phyloP scores from a whole-genome alignment of 2,113 vertebrate species.

The Callocephalon fimbriatum region DNA sequence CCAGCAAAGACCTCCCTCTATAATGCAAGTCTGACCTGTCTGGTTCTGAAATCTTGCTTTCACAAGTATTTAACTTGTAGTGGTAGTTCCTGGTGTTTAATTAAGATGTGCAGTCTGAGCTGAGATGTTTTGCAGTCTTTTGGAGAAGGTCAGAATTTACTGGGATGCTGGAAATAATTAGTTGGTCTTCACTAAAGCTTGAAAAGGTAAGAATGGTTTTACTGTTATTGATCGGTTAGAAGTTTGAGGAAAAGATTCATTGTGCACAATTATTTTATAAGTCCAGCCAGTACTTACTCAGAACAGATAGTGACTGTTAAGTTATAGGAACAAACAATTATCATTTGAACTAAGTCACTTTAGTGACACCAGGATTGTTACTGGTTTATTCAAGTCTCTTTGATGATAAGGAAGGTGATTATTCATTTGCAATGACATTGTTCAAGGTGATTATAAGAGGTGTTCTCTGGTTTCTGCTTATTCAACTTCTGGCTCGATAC shows the following conservation, averaged over 20 bases:
- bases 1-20: neutral
- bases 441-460: neutral
- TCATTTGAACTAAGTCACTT: neutral
- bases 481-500: neutral
- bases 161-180: neutral
- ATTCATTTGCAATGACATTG: neutral
- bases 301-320: neutral
- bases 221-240: neutral
- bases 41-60: neutral
- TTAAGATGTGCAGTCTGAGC: neutral
- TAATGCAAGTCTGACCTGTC: neutral
- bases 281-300: neutral
- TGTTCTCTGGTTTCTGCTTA: neutral
- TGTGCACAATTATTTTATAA: neutral
- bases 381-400: neutral
- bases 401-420: neutral
- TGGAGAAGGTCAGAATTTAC: neutral
- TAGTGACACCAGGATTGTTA: neutral
- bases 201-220: neutral
- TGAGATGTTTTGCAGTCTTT: neutral
- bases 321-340: neutral
- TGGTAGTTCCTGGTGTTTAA: neutral
- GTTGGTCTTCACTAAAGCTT: neutral
- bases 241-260: neutral
- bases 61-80: neutral